phyloP scores from a whole-genome alignment of 2,888 invertebrate genomes.

The Trimorus sp. region DNA sequence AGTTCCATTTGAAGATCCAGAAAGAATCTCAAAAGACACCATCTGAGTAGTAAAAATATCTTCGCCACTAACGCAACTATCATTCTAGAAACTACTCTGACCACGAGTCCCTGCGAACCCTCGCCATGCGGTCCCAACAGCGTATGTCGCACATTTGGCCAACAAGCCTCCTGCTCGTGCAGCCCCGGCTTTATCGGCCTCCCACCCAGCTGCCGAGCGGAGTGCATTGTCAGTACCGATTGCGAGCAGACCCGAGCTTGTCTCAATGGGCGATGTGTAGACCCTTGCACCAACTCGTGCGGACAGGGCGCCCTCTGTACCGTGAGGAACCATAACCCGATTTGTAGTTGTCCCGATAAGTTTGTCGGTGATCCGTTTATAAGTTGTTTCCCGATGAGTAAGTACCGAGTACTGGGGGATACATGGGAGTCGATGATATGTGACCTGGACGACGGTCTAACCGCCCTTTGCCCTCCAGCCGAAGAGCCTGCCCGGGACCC shows the following conservation, averaged over 20 bases:
- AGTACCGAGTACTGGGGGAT: conserved; percentile 82
- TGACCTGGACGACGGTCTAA: background rate
- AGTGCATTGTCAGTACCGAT: conserved; percentile 83
- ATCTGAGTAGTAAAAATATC: no score
- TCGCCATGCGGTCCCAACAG: conserved; percentile 83
- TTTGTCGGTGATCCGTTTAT: conserved; percentile 84
- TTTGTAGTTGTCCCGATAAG: conserved; percentile 83
- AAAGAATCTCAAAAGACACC: no score
- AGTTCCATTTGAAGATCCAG: no score
- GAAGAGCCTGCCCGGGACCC: conserved; percentile 63
- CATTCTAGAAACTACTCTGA: conserved; percentile 30
- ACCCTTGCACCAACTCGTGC: conserved; percentile 84
- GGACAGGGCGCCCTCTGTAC: conserved; percentile 83
- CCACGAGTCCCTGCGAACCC: conserved; percentile 79
- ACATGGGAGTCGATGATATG: no score
- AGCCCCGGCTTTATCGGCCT: conserved; percentile 82
- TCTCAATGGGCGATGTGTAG: conserved; percentile 83
- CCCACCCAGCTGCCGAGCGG: conserved; percentile 83
- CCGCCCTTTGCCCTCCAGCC: conserved; percentile 13
- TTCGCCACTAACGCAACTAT: background rate
- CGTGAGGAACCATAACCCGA: conserved; percentile 84
- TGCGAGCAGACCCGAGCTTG: conserved; percentile 84
- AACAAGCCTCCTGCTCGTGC: conserved; percentile 83
- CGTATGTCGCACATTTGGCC: conserved; percentile 81
- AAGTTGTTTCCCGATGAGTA: conserved; percentile 87